Evolutionary conservation across 2,797 vertebrate genomes (phyloP).

Genomic region (Hypotaenidia philippensis): DNA sequence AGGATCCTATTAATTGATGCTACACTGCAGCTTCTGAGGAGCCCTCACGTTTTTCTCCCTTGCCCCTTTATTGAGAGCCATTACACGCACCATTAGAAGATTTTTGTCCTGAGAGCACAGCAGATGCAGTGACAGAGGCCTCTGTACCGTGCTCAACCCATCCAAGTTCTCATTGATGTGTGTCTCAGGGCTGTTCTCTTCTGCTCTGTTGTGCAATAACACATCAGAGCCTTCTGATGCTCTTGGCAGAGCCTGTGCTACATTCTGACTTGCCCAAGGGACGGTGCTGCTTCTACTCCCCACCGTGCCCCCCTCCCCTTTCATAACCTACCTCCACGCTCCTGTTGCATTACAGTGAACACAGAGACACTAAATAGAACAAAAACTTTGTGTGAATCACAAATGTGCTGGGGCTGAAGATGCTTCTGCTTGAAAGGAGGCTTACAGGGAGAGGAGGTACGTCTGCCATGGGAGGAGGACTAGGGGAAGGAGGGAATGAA

Average conservation of each 20-base stretch:
- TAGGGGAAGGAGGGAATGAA: neutral
- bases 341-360: neutral
- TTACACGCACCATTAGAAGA: conserved; percentile 31
- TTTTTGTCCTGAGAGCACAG: neutral
- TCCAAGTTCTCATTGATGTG: neutral
- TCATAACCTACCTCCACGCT: neutral
- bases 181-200: conserved; percentile 45
- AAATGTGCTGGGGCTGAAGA: neutral
- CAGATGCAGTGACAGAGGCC: neutral
- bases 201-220: conserved; percentile 35
- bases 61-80: neutral
- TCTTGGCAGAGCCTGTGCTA: conserved; percentile 43
- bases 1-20: neutral
- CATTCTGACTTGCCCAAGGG: neutral
- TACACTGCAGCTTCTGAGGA: neutral
- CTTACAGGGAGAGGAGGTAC: neutral
- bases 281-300: neutral
- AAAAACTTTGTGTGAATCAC: neutral
- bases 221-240: neutral
- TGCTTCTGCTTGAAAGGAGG: neutral
- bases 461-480: neutral
- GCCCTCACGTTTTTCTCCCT: neutral
- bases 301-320: neutral
- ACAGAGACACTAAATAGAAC: neutral
- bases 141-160: neutral